These are phyloP conservation scores for Ovibos moschatus DNA, from an alignment of 2,113 vertebrate genomes.

Conservation along the genomic window DNA sequence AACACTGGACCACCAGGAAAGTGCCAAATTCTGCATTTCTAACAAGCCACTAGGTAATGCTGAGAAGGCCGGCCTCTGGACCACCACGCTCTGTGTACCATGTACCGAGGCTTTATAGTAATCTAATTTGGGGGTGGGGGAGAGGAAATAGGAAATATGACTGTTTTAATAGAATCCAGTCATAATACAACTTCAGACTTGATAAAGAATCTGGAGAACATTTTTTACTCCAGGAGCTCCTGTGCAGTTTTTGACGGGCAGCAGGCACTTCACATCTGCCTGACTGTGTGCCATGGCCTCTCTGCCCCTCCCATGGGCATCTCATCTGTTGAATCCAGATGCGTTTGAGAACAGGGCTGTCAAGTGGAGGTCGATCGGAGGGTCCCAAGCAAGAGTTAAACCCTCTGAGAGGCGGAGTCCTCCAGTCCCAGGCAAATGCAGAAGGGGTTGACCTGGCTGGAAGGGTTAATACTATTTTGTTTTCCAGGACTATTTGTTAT, in stretches of 20 bases:
- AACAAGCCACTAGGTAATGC: not conserved
- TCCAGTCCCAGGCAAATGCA: constrained; percentile 5
- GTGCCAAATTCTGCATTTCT: not conserved
- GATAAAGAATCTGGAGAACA: not conserved
- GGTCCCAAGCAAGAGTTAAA: constrained; percentile 63
- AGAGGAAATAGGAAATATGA: not conserved
- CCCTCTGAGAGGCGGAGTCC: not conserved
- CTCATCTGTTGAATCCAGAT: not conserved
- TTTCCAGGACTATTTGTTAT: constrained; percentile 83
- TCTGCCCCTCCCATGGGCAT: not conserved
- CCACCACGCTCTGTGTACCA: fast-evolving
- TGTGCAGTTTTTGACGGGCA: not conserved
- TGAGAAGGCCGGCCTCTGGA: fast-evolving
- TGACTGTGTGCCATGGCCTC: not conserved
- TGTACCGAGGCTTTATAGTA: not conserved
- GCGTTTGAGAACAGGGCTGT: not conserved
- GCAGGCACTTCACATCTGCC: not conserved
- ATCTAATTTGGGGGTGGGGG: not conserved
- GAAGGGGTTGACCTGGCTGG: constrained; percentile 77
- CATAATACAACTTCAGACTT: not conserved
- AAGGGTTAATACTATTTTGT: constrained; percentile 81
- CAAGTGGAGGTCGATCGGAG: not conserved
- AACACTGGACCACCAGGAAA: not conserved
- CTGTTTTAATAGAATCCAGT: not conserved
- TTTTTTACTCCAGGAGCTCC: not conserved